phyloP scores from a whole-genome alignment of 2,113 vertebrate species.

The Platysteira castanea region DNA sequence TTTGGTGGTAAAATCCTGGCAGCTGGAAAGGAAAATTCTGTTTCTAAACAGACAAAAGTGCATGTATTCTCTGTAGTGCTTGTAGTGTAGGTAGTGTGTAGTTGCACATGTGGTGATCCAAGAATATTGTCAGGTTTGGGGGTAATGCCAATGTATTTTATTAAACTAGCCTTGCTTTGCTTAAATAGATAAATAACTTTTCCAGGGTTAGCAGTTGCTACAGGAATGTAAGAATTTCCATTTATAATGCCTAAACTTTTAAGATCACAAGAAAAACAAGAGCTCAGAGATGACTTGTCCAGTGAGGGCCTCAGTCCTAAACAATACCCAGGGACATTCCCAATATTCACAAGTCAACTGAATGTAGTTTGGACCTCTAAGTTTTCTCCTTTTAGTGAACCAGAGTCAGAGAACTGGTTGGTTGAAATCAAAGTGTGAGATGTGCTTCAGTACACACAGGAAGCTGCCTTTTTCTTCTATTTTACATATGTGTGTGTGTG shows the following conservation, averaged over 20 bases:
- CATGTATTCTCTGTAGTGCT: neutral
- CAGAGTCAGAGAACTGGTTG: constrained; percentile 22
- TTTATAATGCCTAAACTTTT: neutral
- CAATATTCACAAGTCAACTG: neutral
- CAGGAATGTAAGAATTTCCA: neutral
- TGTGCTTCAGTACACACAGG: neutral
- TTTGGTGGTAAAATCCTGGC: neutral
- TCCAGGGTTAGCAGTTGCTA: neutral
- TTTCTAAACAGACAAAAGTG: neutral
- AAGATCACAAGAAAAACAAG: neutral
- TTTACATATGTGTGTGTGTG: neutral
- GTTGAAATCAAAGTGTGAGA: neutral
- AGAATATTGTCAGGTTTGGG: neutral
- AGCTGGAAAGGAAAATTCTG: neutral
- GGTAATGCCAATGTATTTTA: neutral
- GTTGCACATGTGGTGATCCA: neutral
- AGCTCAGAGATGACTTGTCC: neutral
- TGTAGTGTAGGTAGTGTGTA: neutral
- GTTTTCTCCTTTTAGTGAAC: neutral
- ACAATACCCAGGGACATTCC: neutral
- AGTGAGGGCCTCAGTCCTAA: neutral
- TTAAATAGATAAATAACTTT: neutral
- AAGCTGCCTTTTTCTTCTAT: constrained; percentile 10
- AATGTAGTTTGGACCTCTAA: neutral
- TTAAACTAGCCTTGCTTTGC: neutral